Conservation (phyloP, 2,113 vertebrate genomes). For the Upupa epops region DNA sequence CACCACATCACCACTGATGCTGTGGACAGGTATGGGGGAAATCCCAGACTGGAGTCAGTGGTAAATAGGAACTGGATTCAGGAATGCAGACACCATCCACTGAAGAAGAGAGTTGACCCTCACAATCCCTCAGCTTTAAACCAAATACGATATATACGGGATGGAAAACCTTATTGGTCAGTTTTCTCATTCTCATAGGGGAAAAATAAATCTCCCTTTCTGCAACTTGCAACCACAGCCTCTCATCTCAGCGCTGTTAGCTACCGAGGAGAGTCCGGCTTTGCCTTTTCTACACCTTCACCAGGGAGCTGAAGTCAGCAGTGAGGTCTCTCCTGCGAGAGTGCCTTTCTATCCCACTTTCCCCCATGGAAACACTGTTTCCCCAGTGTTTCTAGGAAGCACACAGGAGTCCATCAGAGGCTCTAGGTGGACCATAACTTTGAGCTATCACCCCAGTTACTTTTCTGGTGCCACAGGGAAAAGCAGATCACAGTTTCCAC, state of each 20-base stretch:
- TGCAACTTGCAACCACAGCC: neutral
- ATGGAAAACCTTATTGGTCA: too few relatives aligned
- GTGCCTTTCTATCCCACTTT: neutral
- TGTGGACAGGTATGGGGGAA: too few relatives aligned
- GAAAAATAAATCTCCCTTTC: neutral
- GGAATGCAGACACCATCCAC: too few relatives aligned
- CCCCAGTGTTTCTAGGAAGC: neutral
- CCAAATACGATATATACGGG: too few relatives aligned
- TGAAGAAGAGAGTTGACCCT: too few relatives aligned
- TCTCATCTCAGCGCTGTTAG: neutral
- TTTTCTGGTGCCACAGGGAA: neutral
- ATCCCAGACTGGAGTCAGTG: too few relatives aligned
- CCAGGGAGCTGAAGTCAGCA: neutral
- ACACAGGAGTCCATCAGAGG: neutral
- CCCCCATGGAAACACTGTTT: neutral
- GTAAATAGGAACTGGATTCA: too few relatives aligned
- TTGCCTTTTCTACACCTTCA: neutral
- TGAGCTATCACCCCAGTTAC: rapidly evolving
- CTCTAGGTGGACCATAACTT: neutral
- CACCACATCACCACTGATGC: too few relatives aligned
- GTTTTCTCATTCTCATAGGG: neutral
- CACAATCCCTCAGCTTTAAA: too few relatives aligned
- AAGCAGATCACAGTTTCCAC: neutral
- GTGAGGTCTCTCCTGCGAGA: neutral
- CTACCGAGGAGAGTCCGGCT: neutral